A percentile compares a stretch with the other conserved stretches of the same genome.
These are phyloP conservation scores for Drosophila orena DNA, from an alignment of 1,140 invertebrate species.

Conservation along the genomic window DNA sequence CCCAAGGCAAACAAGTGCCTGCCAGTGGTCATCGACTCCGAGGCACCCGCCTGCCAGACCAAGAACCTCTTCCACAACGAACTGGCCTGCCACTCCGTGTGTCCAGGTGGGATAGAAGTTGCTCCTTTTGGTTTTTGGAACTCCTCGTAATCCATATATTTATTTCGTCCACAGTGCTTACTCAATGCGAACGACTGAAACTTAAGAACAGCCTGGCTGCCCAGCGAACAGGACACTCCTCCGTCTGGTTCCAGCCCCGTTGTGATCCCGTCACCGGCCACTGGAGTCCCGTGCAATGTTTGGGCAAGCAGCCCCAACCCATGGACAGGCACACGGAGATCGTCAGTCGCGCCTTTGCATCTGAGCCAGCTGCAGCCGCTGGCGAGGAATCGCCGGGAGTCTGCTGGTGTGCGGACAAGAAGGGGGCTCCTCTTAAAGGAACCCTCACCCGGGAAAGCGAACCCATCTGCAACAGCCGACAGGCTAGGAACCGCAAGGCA, in stretches of 20 bases:
- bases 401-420: constrained; percentile 93
- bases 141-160: neutral
- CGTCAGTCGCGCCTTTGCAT: constrained; percentile 63
- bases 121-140: neutral
- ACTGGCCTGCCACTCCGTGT: constrained; percentile 92
- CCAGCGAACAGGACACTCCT: constrained; percentile 87
- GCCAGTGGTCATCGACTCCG: constrained; percentile 87
- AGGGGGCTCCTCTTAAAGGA: constrained; percentile 92
- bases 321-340: constrained; percentile 41
- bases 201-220: constrained; percentile 91
- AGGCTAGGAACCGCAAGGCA: constrained; percentile 87
- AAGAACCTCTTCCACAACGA: constrained; percentile 95
- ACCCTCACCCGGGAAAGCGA: constrained; percentile 90
- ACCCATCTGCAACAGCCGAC: constrained; percentile 90
- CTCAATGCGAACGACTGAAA: constrained; percentile 91
- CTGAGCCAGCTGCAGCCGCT: neutral
- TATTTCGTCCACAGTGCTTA: constrained; percentile 86
- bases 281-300: constrained; percentile 93
- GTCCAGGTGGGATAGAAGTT: constrained; percentile 86
- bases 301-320: constrained; percentile 85
- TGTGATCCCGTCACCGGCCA: constrained; percentile 90
- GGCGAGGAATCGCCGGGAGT: constrained; percentile 85
- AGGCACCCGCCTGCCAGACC: constrained; percentile 90
- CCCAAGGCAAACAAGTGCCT: constrained; percentile 91
- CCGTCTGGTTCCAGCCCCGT: constrained; percentile 88